Evolutionary conservation across 2,797 vertebrate genomes (phyloP).

Genomic region (Hemitrygon akajei): DNA sequence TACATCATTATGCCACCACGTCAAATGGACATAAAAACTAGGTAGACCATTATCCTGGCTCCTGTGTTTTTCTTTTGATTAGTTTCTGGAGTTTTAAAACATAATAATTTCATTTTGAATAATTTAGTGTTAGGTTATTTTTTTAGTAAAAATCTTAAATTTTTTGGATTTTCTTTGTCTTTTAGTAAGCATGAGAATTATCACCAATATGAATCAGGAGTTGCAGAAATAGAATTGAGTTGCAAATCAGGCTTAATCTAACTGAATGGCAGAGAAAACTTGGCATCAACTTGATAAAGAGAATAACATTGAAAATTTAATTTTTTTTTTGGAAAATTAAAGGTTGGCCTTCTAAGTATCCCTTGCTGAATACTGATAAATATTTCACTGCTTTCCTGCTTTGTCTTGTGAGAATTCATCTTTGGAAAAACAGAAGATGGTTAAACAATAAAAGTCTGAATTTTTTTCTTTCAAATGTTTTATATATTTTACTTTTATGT

Average conservation of each 20-base stretch:
- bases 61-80: too few relatives aligned
- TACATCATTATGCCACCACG: too few relatives aligned
- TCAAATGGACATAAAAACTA: too few relatives aligned
- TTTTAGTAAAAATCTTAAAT: neutral
- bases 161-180: too few relatives aligned
- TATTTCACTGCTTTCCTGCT: neutral
- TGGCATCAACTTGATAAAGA: neutral
- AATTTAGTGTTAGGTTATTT: too few relatives aligned
- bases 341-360: neutral
- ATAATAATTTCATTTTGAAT: too few relatives aligned
- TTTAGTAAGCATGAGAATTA: neutral
- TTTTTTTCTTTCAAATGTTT: neutral
- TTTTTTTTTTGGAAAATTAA: neutral
- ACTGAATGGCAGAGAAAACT: neutral
- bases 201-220: neutral
- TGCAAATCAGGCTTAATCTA: neutral
- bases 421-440: neutral
- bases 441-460: neutral
- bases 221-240: neutral
- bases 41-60: too few relatives aligned
- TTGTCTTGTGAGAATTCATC: neutral
- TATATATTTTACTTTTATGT: neutral
- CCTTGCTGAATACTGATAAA: neutral
- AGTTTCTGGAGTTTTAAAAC: too few relatives aligned
- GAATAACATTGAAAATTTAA: neutral